These are phyloP conservation scores for Polyergus mexicanus DNA, from an alignment of 1,140 invertebrate species.

Conservation along the genomic window DNA sequence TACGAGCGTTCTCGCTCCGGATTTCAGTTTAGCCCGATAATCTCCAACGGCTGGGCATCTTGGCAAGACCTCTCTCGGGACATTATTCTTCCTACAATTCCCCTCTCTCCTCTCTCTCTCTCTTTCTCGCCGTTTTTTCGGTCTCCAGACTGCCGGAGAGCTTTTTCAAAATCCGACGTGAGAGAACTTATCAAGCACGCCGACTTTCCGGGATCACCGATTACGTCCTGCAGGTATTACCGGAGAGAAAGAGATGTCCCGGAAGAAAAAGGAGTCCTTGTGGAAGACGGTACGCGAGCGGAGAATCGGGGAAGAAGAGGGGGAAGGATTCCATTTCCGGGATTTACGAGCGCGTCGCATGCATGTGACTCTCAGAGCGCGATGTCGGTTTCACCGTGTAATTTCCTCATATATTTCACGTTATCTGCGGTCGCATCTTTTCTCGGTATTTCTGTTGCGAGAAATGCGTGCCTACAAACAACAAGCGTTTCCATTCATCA, in stretches of 20 bases:
- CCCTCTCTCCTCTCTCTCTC: neutral
- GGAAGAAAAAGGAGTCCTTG: conserved; percentile 54
- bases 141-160: conserved; percentile 56
- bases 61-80: conserved; percentile 69
- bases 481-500: conserved; percentile 42
- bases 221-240: conserved; percentile 73
- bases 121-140: conserved; percentile 11
- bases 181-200: conserved; percentile 71
- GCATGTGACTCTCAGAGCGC: conserved; percentile 56
- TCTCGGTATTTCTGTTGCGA: conserved; percentile 21
- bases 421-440: conserved; percentile 43
- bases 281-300: conserved; percentile 47
- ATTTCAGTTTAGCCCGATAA: conserved; percentile 76
- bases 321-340: conserved; percentile 76
- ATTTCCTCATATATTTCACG: conserved; percentile 68
- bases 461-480: conserved; percentile 33
- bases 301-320: neutral
- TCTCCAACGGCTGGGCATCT: conserved; percentile 62
- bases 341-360: conserved; percentile 76
- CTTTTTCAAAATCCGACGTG: conserved; percentile 64
- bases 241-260: conserved; percentile 48
- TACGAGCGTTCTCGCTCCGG: conserved; percentile 62
- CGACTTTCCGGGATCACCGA: conserved; percentile 73
- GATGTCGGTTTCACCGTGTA: conserved; percentile 47
- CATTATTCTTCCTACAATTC: conserved; percentile 64